Evolutionary conservation across 2,113 vertebrate species (phyloP).

Genomic region (Himantopus leucocephalus): DNA sequence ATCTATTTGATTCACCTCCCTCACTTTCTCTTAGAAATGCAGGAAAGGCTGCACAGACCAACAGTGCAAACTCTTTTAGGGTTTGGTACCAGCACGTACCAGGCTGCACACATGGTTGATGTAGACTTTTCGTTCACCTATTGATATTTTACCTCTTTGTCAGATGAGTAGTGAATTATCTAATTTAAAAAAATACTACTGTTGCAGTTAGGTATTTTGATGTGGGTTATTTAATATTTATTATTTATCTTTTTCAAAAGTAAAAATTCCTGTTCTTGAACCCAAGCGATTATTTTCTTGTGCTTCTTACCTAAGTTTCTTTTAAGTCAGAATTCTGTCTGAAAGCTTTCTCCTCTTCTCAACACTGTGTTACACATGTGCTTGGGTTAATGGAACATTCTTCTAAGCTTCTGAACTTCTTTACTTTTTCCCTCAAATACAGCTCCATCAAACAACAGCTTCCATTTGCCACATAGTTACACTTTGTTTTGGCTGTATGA

Average conservation of each 20-base stretch:
- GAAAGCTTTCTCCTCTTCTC: neutral
- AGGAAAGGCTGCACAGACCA: too few relatives aligned
- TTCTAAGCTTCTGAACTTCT: neutral
- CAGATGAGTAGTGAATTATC: neutral
- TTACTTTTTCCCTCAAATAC: neutral
- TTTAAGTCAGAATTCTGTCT: neutral
- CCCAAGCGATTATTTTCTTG: neutral
- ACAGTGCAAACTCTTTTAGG: neutral
- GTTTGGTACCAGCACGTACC: neutral
- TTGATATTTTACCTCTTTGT: neutral
- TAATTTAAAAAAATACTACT: neutral
- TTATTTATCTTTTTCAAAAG: neutral
- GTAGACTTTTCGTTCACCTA: neutral
- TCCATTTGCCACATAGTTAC: neutral
- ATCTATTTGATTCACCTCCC: neutral
- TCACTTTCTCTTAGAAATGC: neutral
- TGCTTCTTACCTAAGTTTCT: neutral
- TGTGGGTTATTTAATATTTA: neutral
- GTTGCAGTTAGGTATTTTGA: neutral
- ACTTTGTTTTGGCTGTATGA: neutral
- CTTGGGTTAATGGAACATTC: neutral
- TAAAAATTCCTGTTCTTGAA: neutral
- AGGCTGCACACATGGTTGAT: neutral
- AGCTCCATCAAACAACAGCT: neutral
- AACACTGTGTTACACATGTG: rapidly evolving